These are phyloP conservation scores for Herpetotheres cachinnans DNA, from an alignment of 2,113 vertebrate genomes.

Conservation along the genomic window DNA sequence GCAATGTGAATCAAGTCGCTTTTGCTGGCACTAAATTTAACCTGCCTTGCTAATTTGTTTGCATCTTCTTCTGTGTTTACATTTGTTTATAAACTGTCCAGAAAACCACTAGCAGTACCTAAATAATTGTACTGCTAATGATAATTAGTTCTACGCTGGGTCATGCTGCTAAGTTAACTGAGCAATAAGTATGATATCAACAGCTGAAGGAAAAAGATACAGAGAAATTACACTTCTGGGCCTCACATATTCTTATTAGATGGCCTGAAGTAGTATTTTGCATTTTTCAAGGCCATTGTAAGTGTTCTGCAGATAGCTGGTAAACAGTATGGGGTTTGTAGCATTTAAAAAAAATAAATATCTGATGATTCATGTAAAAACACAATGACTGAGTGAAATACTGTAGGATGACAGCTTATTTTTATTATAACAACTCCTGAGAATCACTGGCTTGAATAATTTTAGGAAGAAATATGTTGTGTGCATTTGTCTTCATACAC, in stretches of 20 bases:
- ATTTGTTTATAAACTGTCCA: not conserved
- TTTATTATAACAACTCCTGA: not conserved
- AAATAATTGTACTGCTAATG: not conserved
- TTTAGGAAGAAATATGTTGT: not conserved
- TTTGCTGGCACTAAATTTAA: not conserved
- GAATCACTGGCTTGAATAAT: not conserved
- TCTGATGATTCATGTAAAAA: not conserved
- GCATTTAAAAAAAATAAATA: not conserved
- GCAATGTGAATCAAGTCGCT: not conserved
- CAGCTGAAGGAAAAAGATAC: not conserved
- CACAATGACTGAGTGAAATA: not conserved
- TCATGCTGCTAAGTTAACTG: not conserved
- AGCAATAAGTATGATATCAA: not conserved
- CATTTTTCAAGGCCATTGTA: not conserved
- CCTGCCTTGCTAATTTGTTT: not conserved
- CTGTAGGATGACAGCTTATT: not conserved
- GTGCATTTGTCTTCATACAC: not conserved
- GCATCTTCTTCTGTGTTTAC: not conserved
- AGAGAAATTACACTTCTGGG: not conserved
- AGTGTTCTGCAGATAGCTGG: not conserved
- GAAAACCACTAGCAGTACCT: not conserved
- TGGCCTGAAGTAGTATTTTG: not conserved
- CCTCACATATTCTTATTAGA: not conserved
- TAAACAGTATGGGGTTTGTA: not conserved
- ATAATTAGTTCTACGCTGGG: not conserved